Evolutionary conservation across 2,113 vertebrate species (phyloP).

Genomic region (Brevimyrus niger): DNA sequence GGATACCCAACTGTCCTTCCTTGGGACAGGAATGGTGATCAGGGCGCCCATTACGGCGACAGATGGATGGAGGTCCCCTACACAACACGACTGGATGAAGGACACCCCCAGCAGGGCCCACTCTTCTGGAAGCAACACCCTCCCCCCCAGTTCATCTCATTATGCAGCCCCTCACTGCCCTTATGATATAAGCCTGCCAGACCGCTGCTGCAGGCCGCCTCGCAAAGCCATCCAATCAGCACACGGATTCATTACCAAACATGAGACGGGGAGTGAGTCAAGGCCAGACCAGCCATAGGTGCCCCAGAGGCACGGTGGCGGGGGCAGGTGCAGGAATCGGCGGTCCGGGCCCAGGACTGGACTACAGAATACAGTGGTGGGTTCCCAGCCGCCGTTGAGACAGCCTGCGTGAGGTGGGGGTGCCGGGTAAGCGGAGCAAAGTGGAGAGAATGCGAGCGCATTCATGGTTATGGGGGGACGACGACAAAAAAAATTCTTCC

Average conservation of each 20-base stretch:
- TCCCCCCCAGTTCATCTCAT: conserved; percentile 65
- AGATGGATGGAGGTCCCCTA: conserved; percentile 60
- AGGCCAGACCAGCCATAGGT: conserved; percentile 72
- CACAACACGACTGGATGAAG: conserved; percentile 64
- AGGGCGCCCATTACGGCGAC: conserved; percentile 73
- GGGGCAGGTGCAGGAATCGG: conserved; percentile 31
- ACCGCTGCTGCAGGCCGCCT: conserved; percentile 55
- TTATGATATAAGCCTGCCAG: conserved; percentile 66
- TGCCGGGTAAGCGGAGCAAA: background rate
- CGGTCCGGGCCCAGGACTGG: background rate
- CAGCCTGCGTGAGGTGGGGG: background rate
- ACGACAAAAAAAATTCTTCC: background rate
- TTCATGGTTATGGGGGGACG: too few species aligned
- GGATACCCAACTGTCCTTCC: conserved; percentile 73
- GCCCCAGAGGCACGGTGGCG: conserved; percentile 71
- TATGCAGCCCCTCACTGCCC: conserved; percentile 69
- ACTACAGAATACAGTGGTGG: background rate
- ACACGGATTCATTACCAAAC: conserved; percentile 76
- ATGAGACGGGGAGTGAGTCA: conserved; percentile 71
- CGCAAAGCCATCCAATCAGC: conserved; percentile 72
- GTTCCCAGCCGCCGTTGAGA: background rate
- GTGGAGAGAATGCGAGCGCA: background rate
- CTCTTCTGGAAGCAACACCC: conserved; percentile 66
- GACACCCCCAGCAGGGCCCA: conserved; percentile 69
- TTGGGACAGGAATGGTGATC: conserved; percentile 71